Percentiles rank a stretch among this genome's conserved stretches.
phyloP scores from a whole-genome alignment of 2,113 vertebrate species.

The Dipodomys merriami region DNA sequence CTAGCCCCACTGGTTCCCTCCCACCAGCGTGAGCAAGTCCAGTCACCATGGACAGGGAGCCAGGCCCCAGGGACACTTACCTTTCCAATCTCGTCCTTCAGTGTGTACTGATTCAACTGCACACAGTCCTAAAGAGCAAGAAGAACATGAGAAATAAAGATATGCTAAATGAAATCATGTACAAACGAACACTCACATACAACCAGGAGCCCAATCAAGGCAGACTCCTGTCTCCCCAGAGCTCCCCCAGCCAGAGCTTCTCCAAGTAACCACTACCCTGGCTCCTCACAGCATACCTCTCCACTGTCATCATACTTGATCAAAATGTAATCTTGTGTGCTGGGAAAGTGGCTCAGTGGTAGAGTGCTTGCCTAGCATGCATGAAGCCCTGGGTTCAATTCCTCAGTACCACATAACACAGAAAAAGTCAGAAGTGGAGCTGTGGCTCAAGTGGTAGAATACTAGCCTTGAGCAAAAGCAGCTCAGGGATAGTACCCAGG shows the following conservation, averaged over 20 bases:
- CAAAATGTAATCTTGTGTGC: background rate
- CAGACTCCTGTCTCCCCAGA: background rate
- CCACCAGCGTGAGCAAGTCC: background rate
- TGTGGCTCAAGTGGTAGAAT: too few relatives aligned
- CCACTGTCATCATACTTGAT: background rate
- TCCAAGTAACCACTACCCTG: background rate
- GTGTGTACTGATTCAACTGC: constrained; percentile 98
- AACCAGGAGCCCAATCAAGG: background rate
- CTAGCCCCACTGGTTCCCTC: too few relatives aligned
- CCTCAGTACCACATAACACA: background rate
- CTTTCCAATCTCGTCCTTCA: constrained; percentile 99
- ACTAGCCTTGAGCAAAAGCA: too few relatives aligned
- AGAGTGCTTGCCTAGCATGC: too few relatives aligned
- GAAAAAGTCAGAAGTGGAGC: background rate
- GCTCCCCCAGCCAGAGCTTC: background rate
- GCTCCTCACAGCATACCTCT: background rate
- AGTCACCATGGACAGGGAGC: background rate
- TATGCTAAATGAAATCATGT: background rate
- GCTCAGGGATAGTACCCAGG: too few relatives aligned
- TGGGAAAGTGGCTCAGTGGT: too few relatives aligned
- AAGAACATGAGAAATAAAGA: constrained; percentile 3
- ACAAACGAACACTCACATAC: background rate
- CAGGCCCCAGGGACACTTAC: constrained; percentile 80
- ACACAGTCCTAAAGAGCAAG: constrained; percentile 92
- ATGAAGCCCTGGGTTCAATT: background rate